Base-by-base conservation (phyloP, 2,797 vertebrate genomes). In the Chromobotia macracanthus region DNA sequence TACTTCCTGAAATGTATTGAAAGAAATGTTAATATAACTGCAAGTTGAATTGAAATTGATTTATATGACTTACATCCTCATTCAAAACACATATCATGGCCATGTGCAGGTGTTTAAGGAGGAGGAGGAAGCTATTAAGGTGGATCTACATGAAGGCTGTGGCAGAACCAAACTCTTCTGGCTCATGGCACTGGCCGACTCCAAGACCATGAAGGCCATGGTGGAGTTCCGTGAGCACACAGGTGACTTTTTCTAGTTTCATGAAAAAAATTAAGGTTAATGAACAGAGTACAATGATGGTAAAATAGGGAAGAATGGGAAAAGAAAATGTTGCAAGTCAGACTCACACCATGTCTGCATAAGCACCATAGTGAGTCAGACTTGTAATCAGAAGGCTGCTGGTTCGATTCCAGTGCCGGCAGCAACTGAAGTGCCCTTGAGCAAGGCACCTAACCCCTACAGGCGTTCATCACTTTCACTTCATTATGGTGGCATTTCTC, bases 161-260 rank as follows among this genome's bases (percentile, higher is more conserved):
- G 98, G 98, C 64, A 94, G 98, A 88, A 99, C 97, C 72, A 99
- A 99, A 86, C 94, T 99, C 55, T 99, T 99, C 90, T 99, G 98
- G 98, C 92, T 99, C 83, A 99, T 99, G 98, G 98, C 98, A 23
- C 88, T 99, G 80, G 98, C 98, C 1, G 98, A 99, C 88, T 99
- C 98, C 3, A 99, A 99, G 91, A 99, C 98, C 25, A 98, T 99
- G 97, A 99, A 99, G 88, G 98, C 98, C 48, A 99, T 99, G 98
- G 97, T 99, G 86, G 98, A 99, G 89, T 99, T 99, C 50, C 95
- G 98, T 90, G 98, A 99, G 88, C 98, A 99, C 87, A 99, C 98
- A 88, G 98, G 98, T 99, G 94, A 91, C 74, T 7, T 19, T 11
- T 38, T 15, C 10, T 51, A 3, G 13, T 15, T 23, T 23, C 6